Evolutionary conservation across 2,113 vertebrate genomes (phyloP), one percentile per base, ranked within the genome.

Genomic region (Dicaeum eximium): DNA sequence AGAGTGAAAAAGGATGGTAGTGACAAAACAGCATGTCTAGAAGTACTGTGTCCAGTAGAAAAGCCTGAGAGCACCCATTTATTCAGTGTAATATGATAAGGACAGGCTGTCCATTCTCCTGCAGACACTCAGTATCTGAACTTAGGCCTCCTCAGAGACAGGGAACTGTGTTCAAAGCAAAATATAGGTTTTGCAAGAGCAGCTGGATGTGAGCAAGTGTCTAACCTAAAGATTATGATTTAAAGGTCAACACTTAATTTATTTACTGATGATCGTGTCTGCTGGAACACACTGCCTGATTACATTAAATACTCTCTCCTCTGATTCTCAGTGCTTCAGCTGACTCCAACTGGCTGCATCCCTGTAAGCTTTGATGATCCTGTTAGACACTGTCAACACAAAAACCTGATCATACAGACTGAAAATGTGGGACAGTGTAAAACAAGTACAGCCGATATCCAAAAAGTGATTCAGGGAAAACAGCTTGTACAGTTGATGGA

Each of bases 211-310:
- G 58, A 92, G 70, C 11, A 77, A 85, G 25, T 4, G 0, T 38
- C 66, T 82, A 87, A 94, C 38, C 50, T 80, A 88, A 90, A 86
- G 66, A 95, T 77, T 80, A 82, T 11, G 58, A 83, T 66, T 94
- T 77, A 92, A 93, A 86, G 74, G 85, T 90, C 79, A 96, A 38
- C 58, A 78, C 11, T 72, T 97, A 79, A 91, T 90, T 91, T 94
- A 77, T 92, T 95, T 94, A 93, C 74, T 57, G 74, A 69, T 62
- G 71, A 80, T 77, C 0, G 0, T 35, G 37, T 80, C 79, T 92
- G 60, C 5, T 11, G 71, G 30, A 94, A 64, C 56, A 78, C 15
- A 35, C 16, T 2, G 14, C 15, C 67, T 77, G 69, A 83, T 71
- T 70, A 56, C 38, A 88, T 95, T 86, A 91, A 88, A 87, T 71